Evolutionary conservation across 2,113 vertebrate species (phyloP).

Genomic region (Callopanchax toddi): DNA sequence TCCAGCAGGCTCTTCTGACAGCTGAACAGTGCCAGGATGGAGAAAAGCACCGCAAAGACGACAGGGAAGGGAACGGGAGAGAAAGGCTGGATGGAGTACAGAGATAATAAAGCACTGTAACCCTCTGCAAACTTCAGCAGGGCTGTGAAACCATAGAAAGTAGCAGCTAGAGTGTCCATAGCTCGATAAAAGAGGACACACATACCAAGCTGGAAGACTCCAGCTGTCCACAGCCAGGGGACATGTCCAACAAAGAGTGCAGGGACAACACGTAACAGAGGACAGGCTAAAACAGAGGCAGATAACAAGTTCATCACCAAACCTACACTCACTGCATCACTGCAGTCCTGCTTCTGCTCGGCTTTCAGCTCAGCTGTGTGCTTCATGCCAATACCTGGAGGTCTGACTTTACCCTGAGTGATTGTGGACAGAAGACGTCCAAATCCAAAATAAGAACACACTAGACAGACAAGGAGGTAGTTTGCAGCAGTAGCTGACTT

Average conservation of each 20-base stretch:
- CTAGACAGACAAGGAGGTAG: slow-evolving; percentile 81
- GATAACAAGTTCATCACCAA: slow-evolving; percentile 85
- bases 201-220: slow-evolving; percentile 80
- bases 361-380: slow-evolving; percentile 27
- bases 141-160: slow-evolving; percentile 83
- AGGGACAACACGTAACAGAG: slow-evolving; percentile 81
- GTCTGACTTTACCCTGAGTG: slow-evolving; percentile 65
- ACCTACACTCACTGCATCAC: slow-evolving; percentile 54
- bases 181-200: slow-evolving; percentile 82
- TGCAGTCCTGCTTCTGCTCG: slow-evolving; percentile 24
- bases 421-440: slow-evolving; percentile 77
- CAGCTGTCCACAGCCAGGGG: slow-evolving; percentile 89
- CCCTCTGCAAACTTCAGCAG: slow-evolving; percentile 83
- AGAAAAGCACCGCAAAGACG: slow-evolving; percentile 85
- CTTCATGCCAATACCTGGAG: slow-evolving; percentile 72
- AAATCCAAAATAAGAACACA: slow-evolving; percentile 80
- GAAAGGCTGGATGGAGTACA: slow-evolving; percentile 64
- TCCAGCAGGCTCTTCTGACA: slow-evolving; percentile 78
- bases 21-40: slow-evolving; percentile 80
- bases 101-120: slow-evolving; percentile 77
- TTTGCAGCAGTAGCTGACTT: slow-evolving; percentile 82
- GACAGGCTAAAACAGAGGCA: slow-evolving; percentile 83
- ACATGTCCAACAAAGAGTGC: slow-evolving; percentile 80
- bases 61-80: slow-evolving; percentile 78
- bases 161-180: slow-evolving; percentile 80